Evolutionary conservation across 2,888 invertebrate genomes (phyloP), one percentile per base, ranked within the genome.

Genomic region (Leptinotarsa peninsularis): DNA sequence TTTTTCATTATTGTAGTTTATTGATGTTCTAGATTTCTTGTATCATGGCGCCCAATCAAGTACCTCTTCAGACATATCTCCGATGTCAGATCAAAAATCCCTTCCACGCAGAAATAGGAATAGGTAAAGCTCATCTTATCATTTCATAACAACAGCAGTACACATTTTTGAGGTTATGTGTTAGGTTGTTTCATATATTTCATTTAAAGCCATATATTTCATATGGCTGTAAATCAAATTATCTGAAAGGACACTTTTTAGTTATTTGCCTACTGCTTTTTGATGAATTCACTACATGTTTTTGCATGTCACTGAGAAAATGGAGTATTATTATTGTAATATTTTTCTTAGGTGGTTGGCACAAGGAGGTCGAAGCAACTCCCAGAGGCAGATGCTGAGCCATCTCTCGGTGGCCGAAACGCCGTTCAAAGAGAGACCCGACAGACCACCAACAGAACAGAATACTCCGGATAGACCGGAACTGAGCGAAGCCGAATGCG

Each of bases 11-110:
- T 49, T 63, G 66, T 50, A 63, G 67, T 56, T 70, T 58, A 70
- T 23, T 49, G 70, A 58, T 77, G 66, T 90, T 89, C 85, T 90
- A 92, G 93, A 93, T 90, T 93, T 93, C 88, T 92, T 93, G 87
- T 93, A 93, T 88, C 93, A 93, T 88, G 93, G 93, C 87, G 92
- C 93, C 87, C 92, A 92, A 86, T 93, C 93, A 85, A 93, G 93
- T 89, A 94, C 93, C 82, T 94, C 93, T 81, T 93, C 93, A 86
- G 94, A 94, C 90, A 91, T 93, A 86, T 93, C 93, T 83, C 93
- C 93, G 85, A 93, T 93, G 93, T 93, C 93, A 85, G 94, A 93
- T 88, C 93, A 93, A 89, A 93, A 93, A 88, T 93, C 93, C 83
- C 89, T 93, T 85, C 93, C 93, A 82, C 90, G 93, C 86, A 91